These are phyloP conservation scores for Aphyosemion australe DNA, from an alignment of 2,113 vertebrate genomes.

Conservation along the genomic window DNA sequence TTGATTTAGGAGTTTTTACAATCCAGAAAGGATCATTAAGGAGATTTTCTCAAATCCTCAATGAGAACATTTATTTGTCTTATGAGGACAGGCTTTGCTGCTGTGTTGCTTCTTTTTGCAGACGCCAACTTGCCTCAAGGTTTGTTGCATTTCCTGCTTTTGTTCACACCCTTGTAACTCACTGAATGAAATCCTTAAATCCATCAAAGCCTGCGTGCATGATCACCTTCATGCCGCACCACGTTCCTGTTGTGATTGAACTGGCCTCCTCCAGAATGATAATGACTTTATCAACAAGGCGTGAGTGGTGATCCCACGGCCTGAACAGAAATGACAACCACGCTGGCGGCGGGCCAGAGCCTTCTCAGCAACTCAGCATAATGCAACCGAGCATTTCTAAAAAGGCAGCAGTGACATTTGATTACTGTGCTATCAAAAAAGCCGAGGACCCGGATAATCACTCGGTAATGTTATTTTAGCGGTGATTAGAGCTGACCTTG, in stretches of 20 bases:
- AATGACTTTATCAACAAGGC: constrained; percentile 62
- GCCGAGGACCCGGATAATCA: constrained; percentile 50
- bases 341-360: constrained; percentile 51
- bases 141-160: constrained; percentile 6
- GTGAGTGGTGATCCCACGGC: constrained; percentile 55
- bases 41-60: too few relatives aligned
- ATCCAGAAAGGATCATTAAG: too few relatives aligned
- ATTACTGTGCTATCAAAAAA: constrained; percentile 54
- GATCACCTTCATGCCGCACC: constrained; percentile 66
- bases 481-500: constrained; percentile 67
- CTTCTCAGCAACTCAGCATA: constrained; percentile 53
- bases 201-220: constrained; percentile 32
- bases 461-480: constrained; percentile 60
- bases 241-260: constrained; percentile 45
- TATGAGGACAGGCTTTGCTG: background rate
- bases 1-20: background rate
- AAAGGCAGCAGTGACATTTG: constrained; percentile 62
- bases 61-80: background rate
- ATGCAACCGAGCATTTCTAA: constrained; percentile 59
- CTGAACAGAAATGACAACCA: constrained; percentile 60
- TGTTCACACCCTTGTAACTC: constrained; percentile 40
- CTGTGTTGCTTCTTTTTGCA: constrained; percentile 5
- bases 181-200: constrained; percentile 34
- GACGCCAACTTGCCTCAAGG: background rate
- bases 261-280: constrained; percentile 56